Conservation (phyloP, 2,888 invertebrate genomes). For the Ditylenchus weischeri region DNA sequence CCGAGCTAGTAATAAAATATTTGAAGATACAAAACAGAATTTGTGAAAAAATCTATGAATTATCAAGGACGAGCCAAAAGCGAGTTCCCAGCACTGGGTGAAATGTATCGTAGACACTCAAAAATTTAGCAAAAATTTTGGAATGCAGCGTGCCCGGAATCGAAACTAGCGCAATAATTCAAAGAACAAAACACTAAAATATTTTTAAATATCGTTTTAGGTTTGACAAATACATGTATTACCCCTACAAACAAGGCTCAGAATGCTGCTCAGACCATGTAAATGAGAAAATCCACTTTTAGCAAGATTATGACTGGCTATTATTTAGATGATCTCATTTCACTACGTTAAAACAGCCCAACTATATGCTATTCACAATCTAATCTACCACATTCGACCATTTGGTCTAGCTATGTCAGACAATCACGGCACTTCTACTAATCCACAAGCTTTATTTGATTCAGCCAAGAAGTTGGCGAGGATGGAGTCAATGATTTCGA, state of each 20-base stretch:
- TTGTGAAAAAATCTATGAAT: no score
- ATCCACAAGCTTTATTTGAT: slow-evolving; percentile 1
- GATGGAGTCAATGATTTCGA: neutral
- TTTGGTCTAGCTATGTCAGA: slow-evolving; percentile 57
- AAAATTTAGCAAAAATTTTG: no score
- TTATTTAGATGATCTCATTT: slow-evolving; percentile 77
- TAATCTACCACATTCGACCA: slow-evolving; percentile 84
- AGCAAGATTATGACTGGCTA: slow-evolving; percentile 2
- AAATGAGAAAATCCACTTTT: neutral
- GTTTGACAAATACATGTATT: slow-evolving; percentile 88
- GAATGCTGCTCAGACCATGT: slow-evolving; percentile 19
- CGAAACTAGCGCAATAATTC: no score
- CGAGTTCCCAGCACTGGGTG: no score
- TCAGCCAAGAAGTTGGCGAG: neutral
- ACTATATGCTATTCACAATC: slow-evolving; percentile 87
- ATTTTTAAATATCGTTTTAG: neutral
- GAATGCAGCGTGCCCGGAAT: no score
- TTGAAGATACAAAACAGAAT: no score
- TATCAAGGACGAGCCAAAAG: no score
- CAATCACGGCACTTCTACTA: slow-evolving; percentile 1
- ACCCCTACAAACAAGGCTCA: slow-evolving; percentile 75
- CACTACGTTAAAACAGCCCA: slow-evolving; percentile 81
- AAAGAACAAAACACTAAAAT: neutral
- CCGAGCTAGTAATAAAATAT: no score
- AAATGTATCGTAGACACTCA: no score